phyloP scores from a whole-genome alignment of 1,140 invertebrate species.

The Proales similis region DNA sequence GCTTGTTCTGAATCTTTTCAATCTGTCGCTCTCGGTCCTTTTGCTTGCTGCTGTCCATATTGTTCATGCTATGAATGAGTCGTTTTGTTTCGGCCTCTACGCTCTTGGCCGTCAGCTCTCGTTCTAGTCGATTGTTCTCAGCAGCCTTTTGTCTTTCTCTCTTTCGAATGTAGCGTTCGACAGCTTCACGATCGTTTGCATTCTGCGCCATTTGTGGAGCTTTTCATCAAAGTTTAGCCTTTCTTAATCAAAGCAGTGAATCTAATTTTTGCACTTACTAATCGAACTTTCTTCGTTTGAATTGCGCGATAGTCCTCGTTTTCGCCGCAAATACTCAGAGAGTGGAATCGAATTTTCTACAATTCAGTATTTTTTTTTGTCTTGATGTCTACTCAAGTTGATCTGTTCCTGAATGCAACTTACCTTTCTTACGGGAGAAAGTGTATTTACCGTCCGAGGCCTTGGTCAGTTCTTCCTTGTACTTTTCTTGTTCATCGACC shows the following conservation, averaged over 20 bases:
- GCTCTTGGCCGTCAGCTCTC: conserved; percentile 1
- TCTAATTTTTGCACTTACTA: background rate
- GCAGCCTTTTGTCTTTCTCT: conserved; percentile 26
- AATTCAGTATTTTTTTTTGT: too few species aligned
- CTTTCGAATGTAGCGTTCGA: conserved; percentile 21
- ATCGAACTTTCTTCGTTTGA: background rate
- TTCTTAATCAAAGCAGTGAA: background rate
- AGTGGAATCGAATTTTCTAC: conserved; percentile 29
- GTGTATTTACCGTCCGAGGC: conserved; percentile 25
- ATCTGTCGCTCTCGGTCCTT: conserved; percentile 32
- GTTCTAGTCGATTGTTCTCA: conserved; percentile 7
- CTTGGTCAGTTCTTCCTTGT: conserved; percentile 17
- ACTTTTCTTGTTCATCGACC: conserved; percentile 16
- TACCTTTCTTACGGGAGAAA: conserved; percentile 29
- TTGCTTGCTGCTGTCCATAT: conserved; percentile 22
- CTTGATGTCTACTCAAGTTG: too few species aligned
- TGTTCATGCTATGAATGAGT: conserved; percentile 21
- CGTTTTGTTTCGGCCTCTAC: conserved; percentile 21
- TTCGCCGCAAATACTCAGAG: conserved; percentile 14
- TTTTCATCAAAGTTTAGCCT: background rate
- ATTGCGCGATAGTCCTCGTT: conserved; percentile 4
- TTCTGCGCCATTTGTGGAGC: conserved; percentile 11
- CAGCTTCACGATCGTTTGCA: conserved; percentile 3
- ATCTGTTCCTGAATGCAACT: too few species aligned
- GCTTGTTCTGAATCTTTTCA: conserved; percentile 25